Conservation (phyloP, 2,113 vertebrate genomes). For the Laticauda laticaudata region DNA sequence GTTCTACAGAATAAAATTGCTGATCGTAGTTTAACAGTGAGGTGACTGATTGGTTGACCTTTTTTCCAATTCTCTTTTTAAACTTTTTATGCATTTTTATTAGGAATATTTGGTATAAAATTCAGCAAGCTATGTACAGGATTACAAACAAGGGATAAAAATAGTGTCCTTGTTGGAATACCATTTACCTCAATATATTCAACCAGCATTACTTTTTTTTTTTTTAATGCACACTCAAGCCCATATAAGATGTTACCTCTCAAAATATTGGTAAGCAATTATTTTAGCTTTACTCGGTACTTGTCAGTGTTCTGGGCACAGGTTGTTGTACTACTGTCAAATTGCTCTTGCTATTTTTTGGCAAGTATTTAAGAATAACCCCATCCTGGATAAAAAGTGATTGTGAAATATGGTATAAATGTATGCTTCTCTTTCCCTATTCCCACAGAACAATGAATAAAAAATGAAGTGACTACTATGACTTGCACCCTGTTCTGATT, state of each 20-base stretch:
- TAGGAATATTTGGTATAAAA: slow-evolving; percentile 70
- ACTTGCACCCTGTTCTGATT: slow-evolving; percentile 29
- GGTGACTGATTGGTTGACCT: slow-evolving; percentile 37
- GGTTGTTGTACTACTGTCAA: slow-evolving; percentile 83
- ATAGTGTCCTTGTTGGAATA: slow-evolving; percentile 74
- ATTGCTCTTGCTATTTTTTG: slow-evolving; percentile 78
- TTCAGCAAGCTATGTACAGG: slow-evolving; percentile 64
- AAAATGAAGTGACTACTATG: slow-evolving; percentile 82
- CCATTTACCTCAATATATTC: slow-evolving; percentile 87
- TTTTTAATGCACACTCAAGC: slow-evolving; percentile 69
- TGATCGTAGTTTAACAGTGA: slow-evolving; percentile 38
- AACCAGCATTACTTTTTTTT: slow-evolving; percentile 80
- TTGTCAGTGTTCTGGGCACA: slow-evolving; percentile 81
- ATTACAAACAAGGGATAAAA: slow-evolving; percentile 69
- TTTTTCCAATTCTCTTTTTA: slow-evolving; percentile 63
- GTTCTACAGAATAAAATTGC: background rate
- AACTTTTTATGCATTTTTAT: slow-evolving; percentile 55
- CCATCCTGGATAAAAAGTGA: slow-evolving; percentile 80
- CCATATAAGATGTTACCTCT: slow-evolving; percentile 79
- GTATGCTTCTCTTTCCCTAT: slow-evolving; percentile 80
- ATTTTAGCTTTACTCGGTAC: slow-evolving; percentile 76
- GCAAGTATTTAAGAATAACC: slow-evolving; percentile 71
- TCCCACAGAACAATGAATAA: slow-evolving; percentile 73
- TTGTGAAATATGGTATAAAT: slow-evolving; percentile 96
- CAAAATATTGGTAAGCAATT: slow-evolving; percentile 74